Base-by-base conservation (phyloP, 2,113 vertebrate genomes). In the Melanocharis versteri region DNA sequence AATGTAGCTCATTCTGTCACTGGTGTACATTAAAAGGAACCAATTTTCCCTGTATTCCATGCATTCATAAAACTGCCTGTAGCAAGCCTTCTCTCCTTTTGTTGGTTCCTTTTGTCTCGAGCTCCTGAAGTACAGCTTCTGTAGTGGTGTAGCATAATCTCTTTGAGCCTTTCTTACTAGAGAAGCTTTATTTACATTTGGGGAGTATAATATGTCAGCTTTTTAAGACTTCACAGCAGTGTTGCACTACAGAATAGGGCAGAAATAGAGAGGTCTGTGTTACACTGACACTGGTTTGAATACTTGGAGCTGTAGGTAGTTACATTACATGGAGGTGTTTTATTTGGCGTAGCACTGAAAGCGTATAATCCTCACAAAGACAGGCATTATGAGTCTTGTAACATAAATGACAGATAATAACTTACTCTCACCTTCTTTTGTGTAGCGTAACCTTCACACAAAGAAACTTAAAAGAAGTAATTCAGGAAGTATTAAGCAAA, bases 401-500 rank as follows among this genome's bases (percentile, higher is more conserved):
- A 51, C 33, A 15, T 90, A 73, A 69, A 76, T 62, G n/a, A 66
- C 71, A 77, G 48, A 28, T 82, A 79, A 58, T 60, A 40, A 77
- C 51, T 91, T 51, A 45, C 15, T 80, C 50, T 87, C 21, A 22
- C 31, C 33, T 77, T 83, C 79, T 71, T 90, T 91, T 69, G 30
- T 73, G 30, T 48, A 51, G 82, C 19, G 3, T 81, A 79, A 39
- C 80, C 79, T 83, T 88, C 58, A 37, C 35, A 62, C 56, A 80
- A 77, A 85, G 45, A 65, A 70, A 50, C 26, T 42, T 78, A 31
- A 50, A 72, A 81, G 28, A 60, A 90, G 54, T 50, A 39, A 73
- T 64, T 95, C 42, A 40, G 80, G 72, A 95, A 87, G 58, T 35
- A 82, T 70, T 93, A 83, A 83, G 47, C 58, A 73, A 90, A 89